phyloP scores from a whole-genome alignment of 2,113 vertebrate species.

The Apeltes quadracus region DNA sequence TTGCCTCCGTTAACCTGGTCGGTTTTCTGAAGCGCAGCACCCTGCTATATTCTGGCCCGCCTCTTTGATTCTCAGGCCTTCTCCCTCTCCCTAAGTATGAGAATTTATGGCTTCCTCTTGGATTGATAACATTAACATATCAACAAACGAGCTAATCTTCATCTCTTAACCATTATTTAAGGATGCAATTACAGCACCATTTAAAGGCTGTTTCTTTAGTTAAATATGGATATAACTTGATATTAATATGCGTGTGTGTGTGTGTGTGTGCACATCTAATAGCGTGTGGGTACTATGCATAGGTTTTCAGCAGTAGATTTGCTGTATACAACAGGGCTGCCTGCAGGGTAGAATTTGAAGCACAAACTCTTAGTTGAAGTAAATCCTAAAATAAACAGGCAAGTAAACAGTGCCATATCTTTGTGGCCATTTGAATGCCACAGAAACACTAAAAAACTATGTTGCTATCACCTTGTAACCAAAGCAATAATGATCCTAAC shows the following conservation, averaged over 20 bases:
- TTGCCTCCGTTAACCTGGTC: slow-evolving; percentile 11
- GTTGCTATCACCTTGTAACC: background rate
- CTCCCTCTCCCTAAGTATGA: slow-evolving; percentile 10
- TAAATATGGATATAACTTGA: background rate
- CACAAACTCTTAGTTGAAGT: background rate
- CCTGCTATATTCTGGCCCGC: slow-evolving; percentile 17
- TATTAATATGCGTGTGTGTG: background rate
- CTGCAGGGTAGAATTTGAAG: background rate
- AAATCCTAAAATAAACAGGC: background rate
- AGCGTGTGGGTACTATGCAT: background rate
- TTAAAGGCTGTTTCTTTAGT: background rate
- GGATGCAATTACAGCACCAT: background rate
- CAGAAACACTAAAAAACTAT: background rate
- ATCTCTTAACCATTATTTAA: background rate
- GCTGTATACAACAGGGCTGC: background rate
- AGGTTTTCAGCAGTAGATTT: background rate
- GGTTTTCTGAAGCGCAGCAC: slow-evolving; percentile 11
- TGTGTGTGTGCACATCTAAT: background rate
- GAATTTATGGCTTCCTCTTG: slow-evolving; percentile 44
- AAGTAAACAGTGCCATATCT: too few relatives aligned
- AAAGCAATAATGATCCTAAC: background rate
- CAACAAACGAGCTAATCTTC: slow-evolving; percentile 10
- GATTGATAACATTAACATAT: slow-evolving; percentile 4
- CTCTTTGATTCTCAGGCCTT: slow-evolving; percentile 32
- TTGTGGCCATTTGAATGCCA: background rate